A percentile compares a stretch with the other conserved stretches of the same genome.
Evolutionary conservation across 2,797 vertebrate species (phyloP).

Genomic region (Gobionotothen gibberifrons): DNA sequence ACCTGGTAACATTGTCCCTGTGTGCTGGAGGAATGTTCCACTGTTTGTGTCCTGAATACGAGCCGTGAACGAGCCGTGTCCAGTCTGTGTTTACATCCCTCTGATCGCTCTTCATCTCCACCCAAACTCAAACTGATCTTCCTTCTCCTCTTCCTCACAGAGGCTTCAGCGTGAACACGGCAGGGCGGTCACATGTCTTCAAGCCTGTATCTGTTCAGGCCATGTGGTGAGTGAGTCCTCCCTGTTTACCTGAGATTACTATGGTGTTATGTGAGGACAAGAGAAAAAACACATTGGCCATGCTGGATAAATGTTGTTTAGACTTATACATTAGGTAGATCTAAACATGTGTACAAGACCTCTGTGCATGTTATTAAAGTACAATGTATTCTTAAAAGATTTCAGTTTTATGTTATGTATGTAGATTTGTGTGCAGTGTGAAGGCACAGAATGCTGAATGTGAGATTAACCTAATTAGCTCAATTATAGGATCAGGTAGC

Average conservation of each 20-base stretch:
- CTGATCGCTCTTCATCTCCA: conserved; percentile 23
- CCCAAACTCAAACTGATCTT: conserved; percentile 35
- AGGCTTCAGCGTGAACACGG: conserved; percentile 96
- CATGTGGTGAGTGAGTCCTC: conserved; percentile 91
- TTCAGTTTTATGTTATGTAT: background rate
- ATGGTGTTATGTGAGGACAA: background rate
- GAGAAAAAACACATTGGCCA: background rate
- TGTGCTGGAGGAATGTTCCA: conserved; percentile 78
- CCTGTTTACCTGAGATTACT: conserved; percentile 12
- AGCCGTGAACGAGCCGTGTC: conserved; percentile 45
- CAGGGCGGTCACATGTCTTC: conserved; percentile 94
- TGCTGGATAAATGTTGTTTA: background rate
- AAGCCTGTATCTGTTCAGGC: conserved; percentile 99
- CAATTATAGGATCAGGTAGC: conserved; percentile 7
- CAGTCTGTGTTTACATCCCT: conserved; percentile 57
- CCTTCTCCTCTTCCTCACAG: conserved; percentile 72
- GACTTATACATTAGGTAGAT: background rate
- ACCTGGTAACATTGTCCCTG: conserved; percentile 71
- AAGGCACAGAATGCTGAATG: background rate
- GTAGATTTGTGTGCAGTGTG: background rate
- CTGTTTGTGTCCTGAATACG: conserved; percentile 61
- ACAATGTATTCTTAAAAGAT: background rate
- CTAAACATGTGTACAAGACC: background rate
- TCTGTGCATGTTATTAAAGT: background rate
- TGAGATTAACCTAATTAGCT: conserved; percentile 6